Evolutionary conservation across 2,888 invertebrate genomes (phyloP), one percentile per base, ranked within the genome.

Genomic region (Schizotus pectinicornis): DNA sequence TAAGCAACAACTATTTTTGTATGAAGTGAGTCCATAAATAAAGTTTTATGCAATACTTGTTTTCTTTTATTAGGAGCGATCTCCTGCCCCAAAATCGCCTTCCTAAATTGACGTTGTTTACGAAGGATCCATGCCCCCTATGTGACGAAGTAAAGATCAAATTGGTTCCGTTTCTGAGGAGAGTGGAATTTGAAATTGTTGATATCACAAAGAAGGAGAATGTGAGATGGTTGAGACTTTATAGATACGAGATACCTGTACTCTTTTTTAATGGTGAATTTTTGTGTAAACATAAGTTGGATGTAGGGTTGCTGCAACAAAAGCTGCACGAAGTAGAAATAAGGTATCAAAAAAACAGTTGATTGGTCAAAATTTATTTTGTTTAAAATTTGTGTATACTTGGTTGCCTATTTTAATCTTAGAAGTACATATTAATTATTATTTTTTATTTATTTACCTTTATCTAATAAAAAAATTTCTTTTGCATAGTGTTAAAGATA

Each of bases 161-260:
- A 69, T 77, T 92, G 68, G 79, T 83, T 65, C 79, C 81, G 0
- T 79, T 79, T 63, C 88, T 87, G 70, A 78, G 80, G 65, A 84
- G 85, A 72, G 85, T 91, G 72, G 75, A 81, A 33, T 83, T 94
- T 62, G 80, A 89, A 75, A 88, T 88, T 77, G 85, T 95, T 46
- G 88, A 92, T 77, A 95, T 95, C 45, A 87, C 87, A 9, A 81
- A 83, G 8, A 85, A 85, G 73, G 88, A 87, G 70, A 93, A 94
- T 78, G 74, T 90, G 33, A 81, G 85, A 49, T 93, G 88, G 85
- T 81, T 88, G 56, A 82, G 88, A 58, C 81, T 91, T 41, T 95
- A 93, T 74, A 85, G 88, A 63, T 84, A 88, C 74, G 94, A 95
- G 74, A 95, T 95, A 73, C 95, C 95, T 37, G 95, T 95, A 6